These are phyloP conservation scores for Acanthoscelides obtectus DNA, from an alignment of 2,888 invertebrate genomes.

Conservation along the genomic window DNA sequence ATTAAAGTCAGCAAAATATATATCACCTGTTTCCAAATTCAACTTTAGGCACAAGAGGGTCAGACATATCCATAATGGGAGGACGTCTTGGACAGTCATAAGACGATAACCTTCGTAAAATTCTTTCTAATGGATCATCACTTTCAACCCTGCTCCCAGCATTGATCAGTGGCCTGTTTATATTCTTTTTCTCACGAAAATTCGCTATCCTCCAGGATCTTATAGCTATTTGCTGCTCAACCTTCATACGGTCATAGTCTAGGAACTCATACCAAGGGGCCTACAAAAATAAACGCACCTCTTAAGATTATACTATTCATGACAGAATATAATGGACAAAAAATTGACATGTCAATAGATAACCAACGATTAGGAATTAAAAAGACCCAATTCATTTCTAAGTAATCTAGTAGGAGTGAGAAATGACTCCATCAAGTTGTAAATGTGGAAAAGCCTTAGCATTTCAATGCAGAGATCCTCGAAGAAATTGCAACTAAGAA, in stretches of 20 bases:
- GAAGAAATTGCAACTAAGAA: no score
- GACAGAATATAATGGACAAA: no score
- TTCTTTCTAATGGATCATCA: conserved; percentile 52
- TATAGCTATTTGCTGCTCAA: conserved; percentile 50
- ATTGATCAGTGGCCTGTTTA: conserved; percentile 39
- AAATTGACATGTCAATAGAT: no score
- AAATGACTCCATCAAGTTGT: no score
- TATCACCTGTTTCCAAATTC: conserved; percentile 30
- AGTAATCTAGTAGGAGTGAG: no score
- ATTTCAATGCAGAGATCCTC: no score
- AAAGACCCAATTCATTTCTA: no score
- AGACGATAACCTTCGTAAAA: conserved; percentile 55
- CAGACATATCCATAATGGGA: conserved; percentile 50
- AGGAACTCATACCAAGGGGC: conserved; percentile 65
- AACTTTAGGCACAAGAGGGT: conserved; percentile 42
- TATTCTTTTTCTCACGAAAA: conserved; percentile 46
- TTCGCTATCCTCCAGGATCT: conserved; percentile 55
- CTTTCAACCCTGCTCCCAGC: conserved; percentile 39
- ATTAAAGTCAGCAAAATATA: no score
- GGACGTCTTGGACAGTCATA: conserved; percentile 60
- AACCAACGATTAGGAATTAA: no score
- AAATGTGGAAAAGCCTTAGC: no score
- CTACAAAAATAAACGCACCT: conserved; percentile 32
- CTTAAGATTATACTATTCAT: neutral
- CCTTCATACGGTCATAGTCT: conserved; percentile 54